phyloP scores from a whole-genome alignment of 2,797 vertebrate genomes.

The Calcarius lapponicus region DNA sequence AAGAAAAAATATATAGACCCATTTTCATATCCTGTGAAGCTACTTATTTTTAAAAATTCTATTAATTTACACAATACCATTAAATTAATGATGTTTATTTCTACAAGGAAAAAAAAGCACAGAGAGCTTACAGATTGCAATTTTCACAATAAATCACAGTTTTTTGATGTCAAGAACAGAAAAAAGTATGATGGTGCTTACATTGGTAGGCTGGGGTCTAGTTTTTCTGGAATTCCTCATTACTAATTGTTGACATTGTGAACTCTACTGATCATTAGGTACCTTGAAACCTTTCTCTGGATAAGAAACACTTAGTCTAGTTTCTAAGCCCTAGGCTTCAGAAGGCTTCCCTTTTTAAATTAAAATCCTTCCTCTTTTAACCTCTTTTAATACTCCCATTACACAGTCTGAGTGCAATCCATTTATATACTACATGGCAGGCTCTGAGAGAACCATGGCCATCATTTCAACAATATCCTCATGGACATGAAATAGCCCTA shows the following conservation, averaged over 20 bases:
- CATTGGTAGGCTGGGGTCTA: accelerated
- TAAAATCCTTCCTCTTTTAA: neutral
- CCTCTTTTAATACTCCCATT: neutral
- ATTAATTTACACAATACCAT: neutral
- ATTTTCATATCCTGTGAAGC: neutral
- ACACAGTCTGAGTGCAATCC: neutral
- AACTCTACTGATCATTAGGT: neutral
- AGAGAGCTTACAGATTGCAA: neutral
- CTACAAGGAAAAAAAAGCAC: too few species aligned
- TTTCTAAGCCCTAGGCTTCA: neutral
- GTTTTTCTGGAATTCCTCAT: neutral
- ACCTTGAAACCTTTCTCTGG: neutral
- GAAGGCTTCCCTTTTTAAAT: neutral
- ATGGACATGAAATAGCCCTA: neutral
- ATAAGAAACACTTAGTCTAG: neutral
- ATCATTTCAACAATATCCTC: neutral
- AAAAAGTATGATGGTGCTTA: neutral
- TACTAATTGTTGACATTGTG: neutral
- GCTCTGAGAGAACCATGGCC: neutral
- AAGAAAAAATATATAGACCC: accelerated
- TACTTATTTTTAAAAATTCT: neutral
- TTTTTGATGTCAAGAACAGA: neutral
- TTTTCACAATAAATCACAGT: neutral
- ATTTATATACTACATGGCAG: neutral
- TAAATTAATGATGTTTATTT: neutral